Percentiles rank a stretch among this genome's conserved stretches.
phyloP scores from a whole-genome alignment of 2,888 invertebrate species.

The Dynastes tityus region DNA sequence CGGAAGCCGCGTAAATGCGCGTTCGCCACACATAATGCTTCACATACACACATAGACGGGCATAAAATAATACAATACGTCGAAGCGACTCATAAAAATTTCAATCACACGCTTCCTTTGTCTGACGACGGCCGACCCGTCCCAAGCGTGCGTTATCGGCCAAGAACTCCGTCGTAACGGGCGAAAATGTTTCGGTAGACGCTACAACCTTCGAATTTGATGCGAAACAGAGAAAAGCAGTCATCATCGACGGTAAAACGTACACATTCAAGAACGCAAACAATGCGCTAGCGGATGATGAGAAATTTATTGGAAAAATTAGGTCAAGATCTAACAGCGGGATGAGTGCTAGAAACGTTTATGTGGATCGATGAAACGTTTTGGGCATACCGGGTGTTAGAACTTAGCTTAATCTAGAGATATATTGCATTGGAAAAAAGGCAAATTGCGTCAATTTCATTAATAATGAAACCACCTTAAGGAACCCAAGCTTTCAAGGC shows the following conservation, averaged over 20 bases:
- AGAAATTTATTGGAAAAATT: slow-evolving; percentile 2
- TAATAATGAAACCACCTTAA: too few relatives aligned
- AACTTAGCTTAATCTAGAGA: too few relatives aligned
- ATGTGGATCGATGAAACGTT: too few relatives aligned
- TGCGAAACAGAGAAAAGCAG: neutral
- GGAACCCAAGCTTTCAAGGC: too few relatives aligned
- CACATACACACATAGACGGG: slow-evolving; percentile 11
- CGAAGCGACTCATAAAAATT: slow-evolving; percentile 37
- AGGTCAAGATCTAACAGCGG: too few relatives aligned
- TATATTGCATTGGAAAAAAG: too few relatives aligned
- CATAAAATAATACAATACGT: slow-evolving; percentile 6
- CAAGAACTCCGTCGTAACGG: slow-evolving; percentile 3
- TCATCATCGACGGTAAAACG: neutral
- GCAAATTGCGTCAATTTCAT: too few relatives aligned
- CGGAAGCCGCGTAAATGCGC: neutral
- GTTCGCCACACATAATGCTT: neutral
- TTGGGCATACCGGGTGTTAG: too few relatives aligned
- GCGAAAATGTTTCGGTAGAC: slow-evolving; percentile 7
- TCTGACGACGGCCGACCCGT: slow-evolving; percentile 17
- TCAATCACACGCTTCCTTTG: slow-evolving; percentile 45
- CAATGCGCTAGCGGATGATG: neutral
- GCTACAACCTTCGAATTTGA: slow-evolving; percentile 3
- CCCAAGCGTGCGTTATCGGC: neutral
- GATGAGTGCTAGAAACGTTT: too few relatives aligned
- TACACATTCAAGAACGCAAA: neutral